Conservation (phyloP, 2,113 vertebrate species). For the Takifugu bimaculatus region DNA sequence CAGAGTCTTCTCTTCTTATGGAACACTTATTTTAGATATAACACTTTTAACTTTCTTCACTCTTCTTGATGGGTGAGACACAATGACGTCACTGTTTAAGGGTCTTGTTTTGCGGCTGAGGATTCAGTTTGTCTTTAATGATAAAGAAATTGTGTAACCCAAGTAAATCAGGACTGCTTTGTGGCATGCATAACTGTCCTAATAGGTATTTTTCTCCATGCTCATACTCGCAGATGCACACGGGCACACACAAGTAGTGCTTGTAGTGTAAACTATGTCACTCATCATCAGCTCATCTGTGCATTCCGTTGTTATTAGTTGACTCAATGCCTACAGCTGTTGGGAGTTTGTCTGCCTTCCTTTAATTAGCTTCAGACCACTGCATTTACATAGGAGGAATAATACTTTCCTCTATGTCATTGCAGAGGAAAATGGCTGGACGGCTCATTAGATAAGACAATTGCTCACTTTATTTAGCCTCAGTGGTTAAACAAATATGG, state of each 20-base stretch:
- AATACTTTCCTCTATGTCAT: not conserved
- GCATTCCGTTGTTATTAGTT: not conserved
- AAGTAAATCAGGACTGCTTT: too few species aligned
- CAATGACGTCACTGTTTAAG: constrained; percentile 15
- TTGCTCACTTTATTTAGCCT: constrained; percentile 17
- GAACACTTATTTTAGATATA: constrained; percentile 9
- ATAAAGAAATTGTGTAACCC: too few species aligned
- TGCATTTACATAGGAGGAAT: too few species aligned
- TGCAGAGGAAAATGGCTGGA: constrained; percentile 26
- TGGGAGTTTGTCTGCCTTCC: not conserved
- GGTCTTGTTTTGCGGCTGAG: not conserved
- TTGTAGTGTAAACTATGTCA: not conserved
- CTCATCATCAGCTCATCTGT: not conserved
- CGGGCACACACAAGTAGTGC: too few species aligned
- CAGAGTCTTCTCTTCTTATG: constrained; percentile 14
- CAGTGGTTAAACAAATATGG: constrained; percentile 5
- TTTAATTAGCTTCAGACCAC: not conserved
- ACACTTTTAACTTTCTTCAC: constrained; percentile 7
- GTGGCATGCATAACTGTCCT: too few species aligned
- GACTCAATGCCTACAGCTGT: not conserved
- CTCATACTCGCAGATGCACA: too few species aligned
- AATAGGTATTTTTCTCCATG: too few species aligned
- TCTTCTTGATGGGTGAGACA: not conserved
- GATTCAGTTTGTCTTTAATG: not conserved
- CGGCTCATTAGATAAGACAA: constrained; percentile 24